Evolutionary conservation across 1,140 invertebrate genomes (phyloP), one percentile per base, ranked within the genome.

Genomic region (Panulirus ornatus): DNA sequence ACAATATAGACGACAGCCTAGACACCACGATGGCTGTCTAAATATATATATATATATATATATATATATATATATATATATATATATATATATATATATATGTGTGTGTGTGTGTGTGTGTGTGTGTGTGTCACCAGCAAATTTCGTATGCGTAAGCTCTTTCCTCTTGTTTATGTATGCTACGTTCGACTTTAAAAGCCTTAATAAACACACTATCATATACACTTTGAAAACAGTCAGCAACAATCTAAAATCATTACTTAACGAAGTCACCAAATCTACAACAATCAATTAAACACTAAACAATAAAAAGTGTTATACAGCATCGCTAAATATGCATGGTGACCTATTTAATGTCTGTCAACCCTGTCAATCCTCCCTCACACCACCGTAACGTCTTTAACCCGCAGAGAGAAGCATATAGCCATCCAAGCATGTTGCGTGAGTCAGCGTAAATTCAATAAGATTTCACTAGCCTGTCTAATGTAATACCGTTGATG

Each of bases 61-160:
- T 79, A 79, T 79, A 51, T 42, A n/a, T 44, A 79, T 79, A 79
- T 79, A 79, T 79, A 47, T 79, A 79, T 79, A 79, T 79, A 79
- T 79, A 79, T 79, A 47, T 79, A 79, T 79, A 79, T 79, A 79
- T 79, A 79, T 79, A 47, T 79, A 79, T 79, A 79, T 79, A 44
- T 44, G n/a, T 44, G 44, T 79, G 34, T 44, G 44, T 44, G n/a
- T 42, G 44, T 44, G 30, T 22, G 27, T 22, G 30, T 22, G 27
- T 11, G n/a, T n/a, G n/a, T n/a, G n/a, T n/a, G n/a, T n/a, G n/a
- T n/a, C 9, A 73, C 27, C 8, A 11, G 30, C 30, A 73, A 22
- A 79, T 44, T 2, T 22, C 22, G n/a, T 51, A 79, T 79, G n/a
- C 38, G 44, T 19, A 79, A 22, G 51, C 22, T 22, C 9, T 11